Percentiles rank a stretch among this genome's conserved stretches.
phyloP scores from a whole-genome alignment of 2,797 vertebrate species.

The Tolypeutes matacus region DNA sequence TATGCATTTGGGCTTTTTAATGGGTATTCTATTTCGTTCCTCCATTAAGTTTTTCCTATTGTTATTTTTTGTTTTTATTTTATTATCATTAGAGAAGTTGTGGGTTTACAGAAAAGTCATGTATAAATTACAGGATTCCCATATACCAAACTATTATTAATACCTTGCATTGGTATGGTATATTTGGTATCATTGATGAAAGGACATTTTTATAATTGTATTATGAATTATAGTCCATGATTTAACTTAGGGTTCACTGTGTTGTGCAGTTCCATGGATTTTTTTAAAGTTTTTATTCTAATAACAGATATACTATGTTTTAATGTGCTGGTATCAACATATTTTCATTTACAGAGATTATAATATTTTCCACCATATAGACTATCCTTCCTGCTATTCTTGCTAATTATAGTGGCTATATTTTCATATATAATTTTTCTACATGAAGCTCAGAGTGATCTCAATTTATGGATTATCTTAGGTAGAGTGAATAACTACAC shows the following conservation, averaged over 20 bases:
- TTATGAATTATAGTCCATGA: too few relatives aligned
- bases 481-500: neutral
- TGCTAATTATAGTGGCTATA: neutral
- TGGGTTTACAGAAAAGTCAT: too few relatives aligned
- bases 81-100: too few relatives aligned
- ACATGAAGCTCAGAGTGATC: slow-evolving; percentile 16
- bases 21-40: neutral
- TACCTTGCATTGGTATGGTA: too few relatives aligned
- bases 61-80: too few relatives aligned
- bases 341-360: neutral
- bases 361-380: neutral
- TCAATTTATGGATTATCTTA: neutral
- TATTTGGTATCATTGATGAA: too few relatives aligned
- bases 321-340: neutral
- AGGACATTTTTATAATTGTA: too few relatives aligned
- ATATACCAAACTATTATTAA: too few relatives aligned
- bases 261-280: too few relatives aligned
- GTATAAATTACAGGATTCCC: too few relatives aligned
- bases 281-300: too few relatives aligned
- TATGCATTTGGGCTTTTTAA: neutral
- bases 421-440: neutral
- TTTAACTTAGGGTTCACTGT: too few relatives aligned
- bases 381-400: neutral
- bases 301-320: neutral
- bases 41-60: neutral